Base-by-base conservation (phyloP, 2,113 vertebrate genomes). In the Lepisosteus osseus region DNA sequence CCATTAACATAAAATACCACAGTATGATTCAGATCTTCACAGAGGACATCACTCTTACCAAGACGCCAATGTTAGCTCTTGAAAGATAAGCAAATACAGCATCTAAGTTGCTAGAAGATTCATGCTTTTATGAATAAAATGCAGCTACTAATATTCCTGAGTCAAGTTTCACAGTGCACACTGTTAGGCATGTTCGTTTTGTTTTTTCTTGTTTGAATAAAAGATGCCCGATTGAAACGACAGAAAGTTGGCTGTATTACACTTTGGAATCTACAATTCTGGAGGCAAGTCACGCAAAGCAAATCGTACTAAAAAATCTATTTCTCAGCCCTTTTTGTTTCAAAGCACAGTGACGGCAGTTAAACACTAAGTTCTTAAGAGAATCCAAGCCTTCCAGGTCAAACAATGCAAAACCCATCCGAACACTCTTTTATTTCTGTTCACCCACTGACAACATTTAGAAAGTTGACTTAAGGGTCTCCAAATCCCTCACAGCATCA, bases 351-450 rank as follows among this genome's bases (percentile, higher is more conserved):
- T 6, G 47, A 9, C 5, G 2, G 47, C 47, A 51, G 47, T 51
- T 51, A 51, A 51, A 51, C 9, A 9, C 9, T 9, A 29, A 29
- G 65, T 63, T 68, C 65, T 71, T 54, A 54, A 65, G 11, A 51
- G 68, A 69, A 65, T 61, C 43, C 41, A 8, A 54, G 67, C 62
- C 13, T 15, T 54, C 55, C n/a, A 15, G 72, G 29, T 55, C 29
- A 17, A 61, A 43, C 0, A 61, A 13, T 43, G 45, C 55, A 72
- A 55, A 43, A 51, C 51, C 29, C 29, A 29, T 69, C 54, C 15
- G 47, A 71, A 64, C 8, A 61, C 7, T 54, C 43, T 70, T 71
- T 71, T 73, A 77, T 77, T 77, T 74, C 43, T 45, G 73, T 67
- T 15, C n/a, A 29, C 42, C 61, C 42, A 68, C 70, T 56, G 57